Evolutionary conservation across 1,140 invertebrate genomes (phyloP), one percentile per base, ranked within the genome.

Genomic region (Solenopsis invicta): DNA sequence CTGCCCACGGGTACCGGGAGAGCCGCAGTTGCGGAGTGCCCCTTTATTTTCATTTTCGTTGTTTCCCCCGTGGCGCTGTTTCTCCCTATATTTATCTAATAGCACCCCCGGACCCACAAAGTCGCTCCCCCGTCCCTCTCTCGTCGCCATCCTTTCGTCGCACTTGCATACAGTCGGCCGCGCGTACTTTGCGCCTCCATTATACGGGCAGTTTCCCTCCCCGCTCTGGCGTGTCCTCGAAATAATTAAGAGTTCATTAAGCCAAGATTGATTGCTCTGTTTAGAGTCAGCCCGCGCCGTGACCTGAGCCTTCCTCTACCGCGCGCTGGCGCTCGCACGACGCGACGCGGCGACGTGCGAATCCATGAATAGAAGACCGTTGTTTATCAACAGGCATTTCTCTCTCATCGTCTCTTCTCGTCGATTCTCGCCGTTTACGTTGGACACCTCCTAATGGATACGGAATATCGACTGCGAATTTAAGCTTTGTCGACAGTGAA

Each of bases 181-280:
- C 87, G 91, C 91, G 92, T 93, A 94, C 93, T 95, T 95, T 94
- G 92, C 93, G 92, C 94, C 91, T 92, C 93, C 92, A 94, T 95
- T 95, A 94, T 94, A 95, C 92, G 94, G 93, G 88, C 94, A 94
- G 92, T 95, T 95, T 94, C 92, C 92, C 87, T 87, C 69, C 67
- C 77, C 74, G 78, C 88, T 92, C 89, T 92, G 85, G 89, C 92
- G 88, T 94, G 93, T 95, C 94, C 92, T 94, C 94, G 90, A 95
- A 95, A 95, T 95, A 95, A 95, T 95, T 94, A 95, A 95, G 93
- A 95, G 94, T 95, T 95, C 94, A 94, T 94, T 94, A 95, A 94
- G 89, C 86, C 85, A 91, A 92, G 92, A 94, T 93, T 93, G 93
- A 94, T 94, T 87, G 90, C 90, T 89, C 87, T 93, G 90, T 93